phyloP scores from a whole-genome alignment of 2,113 vertebrate species.

The Anarrhichthys ocellatus region DNA sequence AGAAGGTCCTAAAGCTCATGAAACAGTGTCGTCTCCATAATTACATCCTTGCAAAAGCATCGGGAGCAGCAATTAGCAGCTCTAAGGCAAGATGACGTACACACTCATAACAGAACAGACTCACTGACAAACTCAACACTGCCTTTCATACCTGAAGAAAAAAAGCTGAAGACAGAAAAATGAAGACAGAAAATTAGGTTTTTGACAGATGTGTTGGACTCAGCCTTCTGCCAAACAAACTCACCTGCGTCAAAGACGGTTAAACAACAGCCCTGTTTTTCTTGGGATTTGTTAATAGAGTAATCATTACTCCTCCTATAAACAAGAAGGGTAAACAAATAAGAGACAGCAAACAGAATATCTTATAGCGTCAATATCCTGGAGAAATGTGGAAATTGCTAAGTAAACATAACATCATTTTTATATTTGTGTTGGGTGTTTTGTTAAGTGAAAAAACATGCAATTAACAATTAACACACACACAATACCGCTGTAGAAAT shows the following conservation, averaged over 20 bases:
- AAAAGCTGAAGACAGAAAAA: constrained; percentile 2
- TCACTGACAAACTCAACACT: neutral
- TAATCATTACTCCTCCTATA: constrained; percentile 30
- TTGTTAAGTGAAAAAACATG: constrained; percentile 19
- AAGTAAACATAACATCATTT: constrained; percentile 43
- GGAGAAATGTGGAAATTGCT: constrained; percentile 17
- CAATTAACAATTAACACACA: constrained; percentile 2
- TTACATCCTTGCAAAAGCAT: neutral
- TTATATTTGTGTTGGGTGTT: neutral
- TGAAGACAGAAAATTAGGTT: constrained; percentile 2
- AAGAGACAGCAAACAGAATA: constrained; percentile 17
- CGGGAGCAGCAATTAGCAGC: neutral
- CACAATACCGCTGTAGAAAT: neutral
- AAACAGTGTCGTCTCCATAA: neutral
- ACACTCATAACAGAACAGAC: neutral
- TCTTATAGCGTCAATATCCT: constrained; percentile 9
- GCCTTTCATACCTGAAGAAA: neutral
- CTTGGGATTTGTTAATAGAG: constrained; percentile 12
- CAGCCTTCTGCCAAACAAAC: constrained; percentile 9
- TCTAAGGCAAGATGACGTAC: neutral
- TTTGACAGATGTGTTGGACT: constrained; percentile 13
- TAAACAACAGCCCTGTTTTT: neutral
- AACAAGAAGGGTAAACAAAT: constrained; percentile 24
- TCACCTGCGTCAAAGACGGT: neutral
- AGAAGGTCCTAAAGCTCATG: neutral